phyloP scores from a whole-genome alignment of 2,113 vertebrate genomes.

The Leiothrix lutea region DNA sequence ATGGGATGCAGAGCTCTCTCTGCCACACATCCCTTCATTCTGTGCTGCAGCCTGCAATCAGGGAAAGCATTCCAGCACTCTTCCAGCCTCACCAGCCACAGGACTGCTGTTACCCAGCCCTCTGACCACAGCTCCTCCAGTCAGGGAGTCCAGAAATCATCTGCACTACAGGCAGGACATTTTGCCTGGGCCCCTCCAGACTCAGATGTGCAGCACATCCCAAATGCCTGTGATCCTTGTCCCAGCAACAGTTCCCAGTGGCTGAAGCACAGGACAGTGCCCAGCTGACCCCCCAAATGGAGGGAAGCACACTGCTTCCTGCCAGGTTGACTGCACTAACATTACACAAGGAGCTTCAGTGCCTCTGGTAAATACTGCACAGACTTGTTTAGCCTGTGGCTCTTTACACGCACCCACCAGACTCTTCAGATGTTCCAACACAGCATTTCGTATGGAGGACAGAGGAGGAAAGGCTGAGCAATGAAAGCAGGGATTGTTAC shows the following conservation, averaged over 20 bases:
- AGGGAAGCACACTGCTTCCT: not conserved
- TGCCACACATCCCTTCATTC: not conserved
- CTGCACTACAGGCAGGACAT: too few relatives aligned
- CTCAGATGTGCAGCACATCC: not conserved
- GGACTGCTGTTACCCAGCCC: not conserved
- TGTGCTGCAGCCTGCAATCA: not conserved
- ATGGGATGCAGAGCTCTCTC: not conserved
- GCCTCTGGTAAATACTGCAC: conserved; percentile 40
- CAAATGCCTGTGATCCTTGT: rapidly evolving
- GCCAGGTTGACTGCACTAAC: not conserved
- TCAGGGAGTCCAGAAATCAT: not conserved
- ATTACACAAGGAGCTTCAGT: not conserved
- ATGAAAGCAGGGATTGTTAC: conserved; percentile 34
- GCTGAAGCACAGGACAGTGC: not conserved
- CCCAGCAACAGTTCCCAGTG: not conserved
- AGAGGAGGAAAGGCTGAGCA: conserved; percentile 37
- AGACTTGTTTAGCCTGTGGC: conserved; percentile 57
- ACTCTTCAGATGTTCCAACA: conserved; percentile 18
- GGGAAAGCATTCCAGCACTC: not conserved
- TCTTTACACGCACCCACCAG: conserved; percentile 52
- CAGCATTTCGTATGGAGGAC: not conserved
- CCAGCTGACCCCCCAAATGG: not conserved
- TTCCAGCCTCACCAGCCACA: not conserved
- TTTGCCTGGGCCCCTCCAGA: not conserved
- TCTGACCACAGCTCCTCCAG: not conserved